Evolutionary conservation across 2,888 invertebrate species (phyloP), one percentile per base, ranked within the genome.

Genomic region (Amiota minor): DNA sequence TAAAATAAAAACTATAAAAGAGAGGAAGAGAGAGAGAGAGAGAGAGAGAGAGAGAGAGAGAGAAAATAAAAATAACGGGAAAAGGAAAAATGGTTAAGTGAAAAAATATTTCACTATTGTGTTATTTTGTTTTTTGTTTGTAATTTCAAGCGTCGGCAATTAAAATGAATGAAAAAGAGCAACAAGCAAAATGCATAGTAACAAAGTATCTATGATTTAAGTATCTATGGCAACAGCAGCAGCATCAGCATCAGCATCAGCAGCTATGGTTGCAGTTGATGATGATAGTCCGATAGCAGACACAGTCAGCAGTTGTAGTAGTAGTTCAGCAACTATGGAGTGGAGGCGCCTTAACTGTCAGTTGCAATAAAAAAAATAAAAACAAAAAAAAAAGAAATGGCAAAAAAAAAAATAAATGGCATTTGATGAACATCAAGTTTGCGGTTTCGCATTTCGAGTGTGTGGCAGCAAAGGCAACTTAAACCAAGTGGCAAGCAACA

Each of bases 401-500:
- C 1, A 23, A 23, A 23, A 23, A n/a, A n/a, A n/a, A n/a, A n/a
- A n/a, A n/a, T n/a, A n/a, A 23, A 23, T 23, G 23, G 35, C 35
- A 35, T 35, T 35, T 35, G 35, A 35, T 35, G 35, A 35, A 35
- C 35, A 35, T 35, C 35, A 35, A 35, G 35, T 35, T 35, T 35
- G 35, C 35, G 35, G 35, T 35, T 35, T 35, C 35, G 35, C 35
- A 35, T 35, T 35, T 35, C 35, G 35, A 35, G 35, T 35, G 35
- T 35, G 35, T 6, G 35, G 35, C 35, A 35, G 35, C 35, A 62
- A 62, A 16, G 8, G 35, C 35, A 35, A 35, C 80, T 83, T 81
- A 81, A 50, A 78, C 76, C 76, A 76, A 73, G 71, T 76, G 73
- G 74, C 77, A 50, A 65, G 46, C 77, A 75, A 69, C 71, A 78